Conservation (phyloP, 2,113 vertebrate genomes). For the Podiceps cristatus region DNA sequence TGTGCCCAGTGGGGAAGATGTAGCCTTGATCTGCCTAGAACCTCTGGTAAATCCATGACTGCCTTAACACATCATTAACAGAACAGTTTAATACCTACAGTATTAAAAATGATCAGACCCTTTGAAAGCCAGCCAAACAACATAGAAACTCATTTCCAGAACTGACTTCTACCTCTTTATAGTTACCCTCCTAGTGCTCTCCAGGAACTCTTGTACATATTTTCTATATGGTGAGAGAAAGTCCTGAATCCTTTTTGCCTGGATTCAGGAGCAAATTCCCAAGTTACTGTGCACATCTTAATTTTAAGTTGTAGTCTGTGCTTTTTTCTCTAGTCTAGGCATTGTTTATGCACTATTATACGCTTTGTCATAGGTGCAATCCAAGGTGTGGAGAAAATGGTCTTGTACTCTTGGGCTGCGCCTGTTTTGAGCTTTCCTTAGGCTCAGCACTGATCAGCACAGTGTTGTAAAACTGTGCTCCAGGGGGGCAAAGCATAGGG, state of each 20-base stretch:
- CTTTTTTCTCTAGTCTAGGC: not conserved
- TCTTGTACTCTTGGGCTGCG: not conserved
- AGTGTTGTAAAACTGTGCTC: not conserved
- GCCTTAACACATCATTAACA: constrained; percentile 48
- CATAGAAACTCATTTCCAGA: constrained; percentile 11
- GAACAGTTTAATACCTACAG: constrained; percentile 22
- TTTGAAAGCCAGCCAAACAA: constrained; percentile 35
- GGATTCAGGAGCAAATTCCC: not conserved
- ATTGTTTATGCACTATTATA: not conserved
- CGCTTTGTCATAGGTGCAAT: not conserved
- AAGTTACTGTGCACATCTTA: not conserved
- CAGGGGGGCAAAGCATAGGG: not conserved
- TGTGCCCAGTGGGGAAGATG: not conserved
- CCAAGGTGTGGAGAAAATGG: not conserved
- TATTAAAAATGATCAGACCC: constrained; percentile 28
- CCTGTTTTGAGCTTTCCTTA: not conserved
- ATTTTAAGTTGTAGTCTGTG: not conserved
- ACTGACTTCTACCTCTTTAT: not conserved
- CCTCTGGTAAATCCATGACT: constrained; percentile 6
- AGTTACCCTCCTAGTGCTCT: not conserved
- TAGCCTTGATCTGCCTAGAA: constrained; percentile 8
- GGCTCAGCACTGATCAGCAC: not conserved
- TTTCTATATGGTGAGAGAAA: not conserved
- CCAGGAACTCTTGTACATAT: not conserved
- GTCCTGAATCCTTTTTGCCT: not conserved